Conservation (phyloP, 2,888 invertebrate genomes). For the Gnatocerus cornutus region DNA sequence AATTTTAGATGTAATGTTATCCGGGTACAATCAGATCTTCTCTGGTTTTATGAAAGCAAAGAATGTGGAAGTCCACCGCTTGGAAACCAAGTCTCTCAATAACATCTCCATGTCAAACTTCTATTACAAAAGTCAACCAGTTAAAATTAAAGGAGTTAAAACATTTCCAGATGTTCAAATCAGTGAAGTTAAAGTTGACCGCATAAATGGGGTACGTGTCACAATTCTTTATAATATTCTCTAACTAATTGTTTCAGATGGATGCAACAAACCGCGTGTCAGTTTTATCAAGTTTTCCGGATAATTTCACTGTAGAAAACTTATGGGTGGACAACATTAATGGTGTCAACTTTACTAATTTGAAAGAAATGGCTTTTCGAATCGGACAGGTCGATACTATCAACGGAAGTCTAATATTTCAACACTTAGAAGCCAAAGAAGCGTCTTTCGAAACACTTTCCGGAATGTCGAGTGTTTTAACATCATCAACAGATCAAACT, state of each 20-base stretch:
- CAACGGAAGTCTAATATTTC: constrained; percentile 60
- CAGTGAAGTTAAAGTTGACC: constrained; percentile 45
- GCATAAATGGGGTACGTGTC: constrained; percentile 56
- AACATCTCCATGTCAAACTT: constrained; percentile 59
- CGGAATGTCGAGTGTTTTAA: constrained; percentile 58
- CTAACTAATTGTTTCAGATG: constrained; percentile 44
- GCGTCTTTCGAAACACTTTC: constrained; percentile 55
- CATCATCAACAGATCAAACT: constrained; percentile 64
- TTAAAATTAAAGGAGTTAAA: constrained; percentile 60
- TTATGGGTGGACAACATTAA: constrained; percentile 64
- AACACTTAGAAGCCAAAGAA: constrained; percentile 53
- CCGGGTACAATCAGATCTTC: constrained; percentile 54
- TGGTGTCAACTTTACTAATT: constrained; percentile 63
- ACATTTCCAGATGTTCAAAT: constrained; percentile 56
- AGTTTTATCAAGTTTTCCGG: constrained; percentile 52
- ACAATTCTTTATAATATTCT: neutral
- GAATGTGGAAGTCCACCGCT: constrained; percentile 55
- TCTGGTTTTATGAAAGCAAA: constrained; percentile 51
- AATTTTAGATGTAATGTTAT: constrained; percentile 58
- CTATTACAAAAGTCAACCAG: constrained; percentile 57
- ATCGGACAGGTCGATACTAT: constrained; percentile 54
- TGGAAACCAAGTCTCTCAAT: constrained; percentile 59
- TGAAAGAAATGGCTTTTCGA: constrained; percentile 62
- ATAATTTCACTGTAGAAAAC: constrained; percentile 60
- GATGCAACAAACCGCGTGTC: constrained; percentile 32